Conservation (phyloP, 2,888 invertebrate species). For the Ectropis crepuscularia region DNA sequence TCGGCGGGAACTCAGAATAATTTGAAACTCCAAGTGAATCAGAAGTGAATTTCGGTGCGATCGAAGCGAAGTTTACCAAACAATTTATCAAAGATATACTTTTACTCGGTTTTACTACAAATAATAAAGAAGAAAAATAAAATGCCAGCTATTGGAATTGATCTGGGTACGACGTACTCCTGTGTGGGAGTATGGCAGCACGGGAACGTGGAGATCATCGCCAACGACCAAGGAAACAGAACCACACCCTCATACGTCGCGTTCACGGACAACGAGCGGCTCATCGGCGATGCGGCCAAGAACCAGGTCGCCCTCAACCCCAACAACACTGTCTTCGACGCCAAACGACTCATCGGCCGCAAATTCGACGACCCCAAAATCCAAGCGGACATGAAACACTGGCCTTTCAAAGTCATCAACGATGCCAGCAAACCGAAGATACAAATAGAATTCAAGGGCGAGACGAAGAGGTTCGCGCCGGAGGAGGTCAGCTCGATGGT, state of each 20-base stretch:
- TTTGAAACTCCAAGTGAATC: slow-evolving; percentile 68
- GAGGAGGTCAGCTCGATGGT: slow-evolving; percentile 92
- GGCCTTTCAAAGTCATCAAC: slow-evolving; percentile 91
- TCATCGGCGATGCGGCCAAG: slow-evolving; percentile 89
- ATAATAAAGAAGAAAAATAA: slow-evolving; percentile 45
- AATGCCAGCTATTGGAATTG: slow-evolving; percentile 84
- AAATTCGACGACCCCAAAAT: slow-evolving; percentile 89
- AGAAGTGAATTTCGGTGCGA: slow-evolving; percentile 57
- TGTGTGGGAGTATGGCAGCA: slow-evolving; percentile 84
- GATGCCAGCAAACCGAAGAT: slow-evolving; percentile 88
- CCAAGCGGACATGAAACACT: slow-evolving; percentile 92
- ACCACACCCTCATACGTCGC: slow-evolving; percentile 91
- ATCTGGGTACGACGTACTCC: slow-evolving; percentile 84
- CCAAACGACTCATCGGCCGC: slow-evolving; percentile 92
- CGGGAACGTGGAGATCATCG: slow-evolving; percentile 90
- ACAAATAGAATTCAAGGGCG: slow-evolving; percentile 87
- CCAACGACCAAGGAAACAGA: slow-evolving; percentile 88
- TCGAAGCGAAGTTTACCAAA: slow-evolving; percentile 51
- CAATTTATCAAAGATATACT: slow-evolving; percentile 21
- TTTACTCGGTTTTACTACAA: slow-evolving; percentile 34
- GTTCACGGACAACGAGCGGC: slow-evolving; percentile 88
- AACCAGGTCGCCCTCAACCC: slow-evolving; percentile 90
- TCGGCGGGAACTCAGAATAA: slow-evolving; percentile 65
- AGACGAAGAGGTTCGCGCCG: slow-evolving; percentile 86
- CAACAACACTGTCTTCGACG: slow-evolving; percentile 89